Evolutionary conservation across 2,888 invertebrate genomes (phyloP), one percentile per base, ranked within the genome.

Genomic region (Achlya flavicornis): DNA sequence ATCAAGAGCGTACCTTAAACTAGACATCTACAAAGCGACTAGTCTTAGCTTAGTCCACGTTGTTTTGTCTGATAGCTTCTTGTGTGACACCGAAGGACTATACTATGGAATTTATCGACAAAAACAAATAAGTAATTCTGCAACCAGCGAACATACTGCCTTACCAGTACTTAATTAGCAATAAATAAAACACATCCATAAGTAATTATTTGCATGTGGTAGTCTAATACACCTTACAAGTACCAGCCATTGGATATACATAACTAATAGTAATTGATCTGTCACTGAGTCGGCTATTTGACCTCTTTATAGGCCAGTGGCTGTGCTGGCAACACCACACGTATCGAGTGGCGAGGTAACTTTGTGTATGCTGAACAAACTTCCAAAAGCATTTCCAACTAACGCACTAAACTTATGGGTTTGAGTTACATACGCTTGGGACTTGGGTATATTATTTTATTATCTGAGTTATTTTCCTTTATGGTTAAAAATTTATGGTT

Each of bases 221-320:
- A n/a, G 53, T 19, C 53, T 1, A 53, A n/a, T 53, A 53, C 19
- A 46, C 0, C n/a, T n/a, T 10, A 4, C 53, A 53, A 53, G n/a
- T 19, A 48, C 14, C n/a, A 8, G 38, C 6, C 53, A 53, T 53
- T 53, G 19, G 53, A 53, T 53, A 53, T 10, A 53, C 53, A 53
- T 19, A 53, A 53, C 53, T 53, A 10, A 53, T 53, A 53, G 53
- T 53, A 53, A 53, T 53, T 46, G 46, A 46, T 46, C 46, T 46
- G 48, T 48, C 48, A 48, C 16, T 53, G 53, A 16, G 53, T 53
- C 8, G 10, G 19, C 10, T 3, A 53, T 8, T 53, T 19, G 46
- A 46, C 46, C 53, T 53, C 53, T 10, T 53, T 16, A 10, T 10
- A n/a, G 53, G 53, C 19, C 19, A 53, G 10, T 19, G 19, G 19